phyloP scores from a whole-genome alignment of 2,888 invertebrate genomes.

The Oxytorus armatus region DNA sequence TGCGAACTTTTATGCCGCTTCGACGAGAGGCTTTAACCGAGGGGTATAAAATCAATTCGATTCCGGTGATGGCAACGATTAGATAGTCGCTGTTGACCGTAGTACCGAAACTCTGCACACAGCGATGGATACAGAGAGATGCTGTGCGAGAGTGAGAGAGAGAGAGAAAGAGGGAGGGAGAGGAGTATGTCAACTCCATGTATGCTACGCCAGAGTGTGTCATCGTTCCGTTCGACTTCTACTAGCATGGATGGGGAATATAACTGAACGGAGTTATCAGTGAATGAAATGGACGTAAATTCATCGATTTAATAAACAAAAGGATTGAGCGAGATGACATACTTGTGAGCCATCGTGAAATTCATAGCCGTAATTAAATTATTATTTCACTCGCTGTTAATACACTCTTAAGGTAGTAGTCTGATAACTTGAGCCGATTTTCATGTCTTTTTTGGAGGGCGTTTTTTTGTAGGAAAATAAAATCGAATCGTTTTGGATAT shows the following conservation, averaged over 20 bases:
- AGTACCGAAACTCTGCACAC: conserved; percentile 41
- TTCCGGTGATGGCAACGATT: conserved; percentile 53
- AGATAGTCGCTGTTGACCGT: conserved; percentile 64
- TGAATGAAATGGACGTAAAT: not conserved
- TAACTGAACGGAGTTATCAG: not conserved
- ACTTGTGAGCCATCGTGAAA: not conserved
- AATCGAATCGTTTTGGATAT: too few relatives aligned
- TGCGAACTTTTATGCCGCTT: conserved; percentile 1
- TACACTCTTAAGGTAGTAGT: too few relatives aligned
- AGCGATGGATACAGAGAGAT: not conserved
- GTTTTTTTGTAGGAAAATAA: too few relatives aligned
- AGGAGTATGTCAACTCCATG: conserved; percentile 3
- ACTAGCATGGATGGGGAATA: not conserved
- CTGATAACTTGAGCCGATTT: too few relatives aligned
- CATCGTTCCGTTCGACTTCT: conserved; percentile 24
- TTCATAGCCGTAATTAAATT: not conserved
- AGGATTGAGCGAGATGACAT: not conserved
- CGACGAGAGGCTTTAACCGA: conserved; percentile 25
- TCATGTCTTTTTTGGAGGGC: too few relatives aligned
- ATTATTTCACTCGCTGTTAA: not conserved
- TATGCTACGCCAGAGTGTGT: conserved; percentile 37
- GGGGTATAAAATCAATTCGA: conserved; percentile 40
- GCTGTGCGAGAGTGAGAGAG: not conserved
- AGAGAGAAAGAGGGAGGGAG: conserved; percentile 31
- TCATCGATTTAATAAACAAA: not conserved